phyloP scores from a whole-genome alignment of 1,140 invertebrate genomes.

The Drosophila obscura region DNA sequence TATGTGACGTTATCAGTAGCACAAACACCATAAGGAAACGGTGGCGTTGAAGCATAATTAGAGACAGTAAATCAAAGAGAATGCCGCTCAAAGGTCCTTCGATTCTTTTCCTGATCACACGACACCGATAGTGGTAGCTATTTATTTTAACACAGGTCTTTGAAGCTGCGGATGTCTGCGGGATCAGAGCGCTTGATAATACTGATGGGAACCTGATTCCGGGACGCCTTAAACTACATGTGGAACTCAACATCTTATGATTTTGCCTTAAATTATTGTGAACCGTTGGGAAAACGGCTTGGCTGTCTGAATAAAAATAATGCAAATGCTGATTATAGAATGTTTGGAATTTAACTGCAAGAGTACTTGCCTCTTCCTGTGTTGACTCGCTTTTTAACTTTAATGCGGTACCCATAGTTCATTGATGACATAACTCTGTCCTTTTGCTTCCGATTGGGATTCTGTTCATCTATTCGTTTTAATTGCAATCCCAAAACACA shows the following conservation, averaged over 20 bases:
- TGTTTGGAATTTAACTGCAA: too few relatives aligned
- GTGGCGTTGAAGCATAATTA: constrained; percentile 24
- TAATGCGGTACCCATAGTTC: constrained; percentile 16
- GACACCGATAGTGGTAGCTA: background rate
- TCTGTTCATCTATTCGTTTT: constrained; percentile 1
- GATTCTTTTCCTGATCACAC: constrained; percentile 1
- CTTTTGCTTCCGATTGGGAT: background rate
- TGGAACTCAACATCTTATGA: too few relatives aligned
- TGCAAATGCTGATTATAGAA: background rate
- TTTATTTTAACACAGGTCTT: too few relatives aligned
- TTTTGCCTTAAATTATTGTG: too few relatives aligned
- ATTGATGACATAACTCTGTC: constrained; percentile 17
- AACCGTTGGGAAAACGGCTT: too few relatives aligned
- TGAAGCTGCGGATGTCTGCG: constrained; percentile 1
- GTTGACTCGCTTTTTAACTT: constrained; percentile 12
- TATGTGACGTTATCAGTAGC: constrained; percentile 41
- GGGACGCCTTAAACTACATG: too few relatives aligned
- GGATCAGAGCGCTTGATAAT: too few relatives aligned
- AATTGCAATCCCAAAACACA: background rate
- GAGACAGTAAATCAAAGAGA: constrained; percentile 1
- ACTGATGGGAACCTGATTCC: too few relatives aligned
- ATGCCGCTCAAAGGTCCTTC: background rate
- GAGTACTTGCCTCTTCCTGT: constrained; percentile 15
- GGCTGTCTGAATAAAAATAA: background rate
- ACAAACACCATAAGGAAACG: constrained; percentile 31